Conservation (phyloP, 2,113 vertebrate genomes). For the Hystrix cristata region DNA sequence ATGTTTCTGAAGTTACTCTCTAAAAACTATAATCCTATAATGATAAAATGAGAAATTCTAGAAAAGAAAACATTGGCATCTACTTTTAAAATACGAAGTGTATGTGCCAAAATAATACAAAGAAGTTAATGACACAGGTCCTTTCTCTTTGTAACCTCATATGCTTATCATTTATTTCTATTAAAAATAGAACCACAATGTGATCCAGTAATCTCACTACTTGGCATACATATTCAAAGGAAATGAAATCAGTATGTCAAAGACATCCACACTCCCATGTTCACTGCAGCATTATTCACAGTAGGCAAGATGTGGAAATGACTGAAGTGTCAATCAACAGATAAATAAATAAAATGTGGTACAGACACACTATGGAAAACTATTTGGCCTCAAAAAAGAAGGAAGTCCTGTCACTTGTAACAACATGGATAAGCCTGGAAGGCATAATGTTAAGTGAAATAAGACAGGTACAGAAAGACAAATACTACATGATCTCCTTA, state of each 20-base stretch:
- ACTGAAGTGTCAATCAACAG: background rate
- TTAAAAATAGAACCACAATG: background rate
- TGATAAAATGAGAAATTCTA: conserved; percentile 46
- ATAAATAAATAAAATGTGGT: background rate
- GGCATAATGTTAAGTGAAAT: background rate
- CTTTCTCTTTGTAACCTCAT: background rate
- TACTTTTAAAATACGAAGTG: conserved; percentile 14
- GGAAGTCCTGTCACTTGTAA: background rate
- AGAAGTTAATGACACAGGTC: background rate
- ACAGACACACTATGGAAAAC: background rate
- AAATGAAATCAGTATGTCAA: background rate
- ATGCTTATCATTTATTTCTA: background rate
- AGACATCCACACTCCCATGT: background rate
- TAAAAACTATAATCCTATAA: conserved; percentile 9
- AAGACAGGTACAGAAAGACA: background rate
- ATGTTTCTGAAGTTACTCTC: background rate
- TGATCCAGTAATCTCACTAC: background rate
- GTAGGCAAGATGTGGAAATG: background rate
- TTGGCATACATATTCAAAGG: background rate
- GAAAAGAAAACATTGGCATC: background rate
- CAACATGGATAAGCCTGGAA: background rate
- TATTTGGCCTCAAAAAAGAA: background rate
- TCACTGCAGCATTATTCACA: background rate
- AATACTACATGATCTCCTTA: background rate
- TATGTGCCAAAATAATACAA: conserved; percentile 1